These are phyloP conservation scores for Toxonevra muliebris DNA, from an alignment of 2,888 invertebrate genomes.

Conservation along the genomic window DNA sequence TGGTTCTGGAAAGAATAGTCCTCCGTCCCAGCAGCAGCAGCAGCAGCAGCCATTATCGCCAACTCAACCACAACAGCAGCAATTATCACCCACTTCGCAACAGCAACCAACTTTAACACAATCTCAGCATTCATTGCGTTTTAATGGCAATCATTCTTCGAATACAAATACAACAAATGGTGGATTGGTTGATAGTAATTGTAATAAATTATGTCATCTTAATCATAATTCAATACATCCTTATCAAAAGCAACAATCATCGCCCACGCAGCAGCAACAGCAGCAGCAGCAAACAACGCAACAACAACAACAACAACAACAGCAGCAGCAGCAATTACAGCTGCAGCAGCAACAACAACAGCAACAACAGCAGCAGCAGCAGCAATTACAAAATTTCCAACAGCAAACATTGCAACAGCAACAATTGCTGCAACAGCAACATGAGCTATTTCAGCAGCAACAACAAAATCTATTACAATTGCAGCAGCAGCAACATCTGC, in stretches of 20 bases:
- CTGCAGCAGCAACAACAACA: constrained; percentile 32
- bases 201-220: constrained; percentile 55
- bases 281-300: constrained; percentile 30
- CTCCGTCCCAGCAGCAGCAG: constrained; percentile 47
- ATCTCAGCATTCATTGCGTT: constrained; percentile 40
- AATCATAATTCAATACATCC: constrained; percentile 56
- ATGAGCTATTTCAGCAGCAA: constrained; percentile 56
- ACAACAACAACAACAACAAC: constrained; percentile 31
- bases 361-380: constrained; percentile 33
- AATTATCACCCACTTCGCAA: constrained; percentile 19
- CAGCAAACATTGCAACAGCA: constrained; percentile 32
- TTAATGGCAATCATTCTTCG: constrained; percentile 42
- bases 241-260: constrained; percentile 53
- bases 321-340: constrained; percentile 32
- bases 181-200: constrained; percentile 52
- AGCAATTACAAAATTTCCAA: constrained; percentile 39
- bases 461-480: constrained; percentile 36
- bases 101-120: constrained; percentile 40
- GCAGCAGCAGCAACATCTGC: constrained; percentile 41
- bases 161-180: constrained; percentile 31
- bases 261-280: constrained; percentile 35
- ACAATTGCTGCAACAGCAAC: constrained; percentile 47
- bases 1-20: constrained; percentile 69
- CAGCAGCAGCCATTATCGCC: constrained; percentile 44
- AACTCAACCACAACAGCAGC: constrained; percentile 33